These are phyloP conservation scores for Drosophila ercepeae DNA, from an alignment of 1,140 invertebrate species.

Conservation along the genomic window DNA sequence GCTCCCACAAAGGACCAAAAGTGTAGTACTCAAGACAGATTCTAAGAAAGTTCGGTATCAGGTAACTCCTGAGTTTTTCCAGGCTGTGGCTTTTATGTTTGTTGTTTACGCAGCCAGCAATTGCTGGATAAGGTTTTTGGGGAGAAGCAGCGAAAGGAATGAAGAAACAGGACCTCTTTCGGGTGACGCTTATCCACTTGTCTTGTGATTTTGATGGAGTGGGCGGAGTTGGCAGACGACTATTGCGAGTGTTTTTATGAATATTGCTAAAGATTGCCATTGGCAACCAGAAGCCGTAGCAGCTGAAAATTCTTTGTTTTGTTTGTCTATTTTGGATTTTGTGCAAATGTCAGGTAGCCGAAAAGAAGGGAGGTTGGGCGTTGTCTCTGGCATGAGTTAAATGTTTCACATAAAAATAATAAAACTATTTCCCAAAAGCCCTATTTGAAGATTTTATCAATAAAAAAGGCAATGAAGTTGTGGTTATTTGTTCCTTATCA, in stretches of 20 bases:
- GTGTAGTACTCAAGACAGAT: neutral
- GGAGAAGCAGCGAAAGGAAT: neutral
- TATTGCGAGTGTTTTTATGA: slow-evolving; percentile 42
- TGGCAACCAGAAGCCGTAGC: slow-evolving; percentile 63
- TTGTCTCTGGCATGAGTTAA: no score
- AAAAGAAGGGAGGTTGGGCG: neutral
- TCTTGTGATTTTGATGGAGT: slow-evolving; percentile 80
- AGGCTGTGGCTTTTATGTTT: slow-evolving; percentile 74
- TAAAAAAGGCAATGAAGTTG: no score
- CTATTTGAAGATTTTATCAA: no score
- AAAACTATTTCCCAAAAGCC: no score
- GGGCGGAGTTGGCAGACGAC: slow-evolving; percentile 54
- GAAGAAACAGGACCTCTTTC: slow-evolving; percentile 47
- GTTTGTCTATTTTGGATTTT: slow-evolving; percentile 52
- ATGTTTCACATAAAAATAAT: no score
- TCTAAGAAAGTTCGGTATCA: slow-evolving; percentile 45
- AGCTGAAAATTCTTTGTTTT: slow-evolving; percentile 67
- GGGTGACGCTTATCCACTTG: slow-evolving; percentile 77
- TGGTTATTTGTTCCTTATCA: no score
- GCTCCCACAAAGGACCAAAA: neutral
- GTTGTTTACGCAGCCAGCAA: slow-evolving; percentile 61
- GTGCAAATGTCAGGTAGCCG: neutral
- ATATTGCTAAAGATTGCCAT: slow-evolving; percentile 67
- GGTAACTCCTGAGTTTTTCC: slow-evolving; percentile 73
- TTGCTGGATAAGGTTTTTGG: slow-evolving; percentile 23